Evolutionary conservation across 2,797 vertebrate genomes (phyloP), one percentile per base, ranked within the genome.

Genomic region (Chloroceryle inda): DNA sequence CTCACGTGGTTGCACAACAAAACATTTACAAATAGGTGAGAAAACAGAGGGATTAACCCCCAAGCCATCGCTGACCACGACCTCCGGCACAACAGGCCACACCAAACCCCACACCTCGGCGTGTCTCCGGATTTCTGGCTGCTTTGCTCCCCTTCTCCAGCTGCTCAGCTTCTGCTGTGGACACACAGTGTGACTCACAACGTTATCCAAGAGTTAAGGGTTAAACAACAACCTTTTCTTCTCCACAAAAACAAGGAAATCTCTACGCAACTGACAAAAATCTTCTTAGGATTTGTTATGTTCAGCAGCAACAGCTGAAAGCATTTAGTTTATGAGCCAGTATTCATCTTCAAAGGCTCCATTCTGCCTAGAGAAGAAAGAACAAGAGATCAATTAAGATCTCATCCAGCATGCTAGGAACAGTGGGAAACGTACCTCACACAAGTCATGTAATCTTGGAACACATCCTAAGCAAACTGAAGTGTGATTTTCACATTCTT

Each of bases 361-460:
- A 59, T 92, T 95, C 92, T 97, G 85, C 89, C 92, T 89, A 94
- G 96, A 93, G 88, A 94, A 94, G 95, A 95, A 95, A 89, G 87
- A 96, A 96, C 94, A 97, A 96, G 96, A 96, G 94, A 96, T 96
- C 94, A 97, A 94, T 96, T 97, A 95, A 97, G 92, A 96, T 94
- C 87, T 92, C 66, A 6, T 95, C 84, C 94, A 96, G 76, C 2
- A 0, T 75, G 64, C 91, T 91, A 74, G 78, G 40, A 94, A 94
- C 91, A 96, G 92, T 91, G 96, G 94, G 95, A 96, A 96, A 91
- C 47, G 78, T 94, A 94, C 85, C 85, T 95, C 96, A 92, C 96
- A 92, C 72, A 89, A 91, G 72, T 89, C 85, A 86, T 37, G 89
- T 75, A 87, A 66, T 84, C 87, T 95, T 97, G 95, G 96, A 96